These are phyloP conservation scores for Drosophila leontia DNA, from an alignment of 1,140 invertebrate genomes.

Conservation along the genomic window DNA sequence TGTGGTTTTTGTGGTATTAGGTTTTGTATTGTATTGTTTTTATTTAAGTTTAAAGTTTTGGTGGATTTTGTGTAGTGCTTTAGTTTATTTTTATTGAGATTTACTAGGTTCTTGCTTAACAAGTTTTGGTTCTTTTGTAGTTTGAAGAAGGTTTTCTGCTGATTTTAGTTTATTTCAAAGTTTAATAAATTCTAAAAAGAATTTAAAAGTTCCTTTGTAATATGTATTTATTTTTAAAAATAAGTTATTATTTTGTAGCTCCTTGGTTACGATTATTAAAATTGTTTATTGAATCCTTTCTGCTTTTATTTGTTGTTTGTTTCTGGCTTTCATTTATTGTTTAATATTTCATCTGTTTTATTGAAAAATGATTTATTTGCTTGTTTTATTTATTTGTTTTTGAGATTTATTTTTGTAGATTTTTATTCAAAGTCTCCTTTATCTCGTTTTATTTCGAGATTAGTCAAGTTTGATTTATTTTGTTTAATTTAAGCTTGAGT, in stretches of 20 bases:
- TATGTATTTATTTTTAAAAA: neutral
- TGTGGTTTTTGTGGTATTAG: neutral
- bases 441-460: conserved; percentile 1
- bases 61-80: neutral
- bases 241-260: neutral
- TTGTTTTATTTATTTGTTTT: no score
- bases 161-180: neutral
- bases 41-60: neutral
- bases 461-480: conserved; percentile 13
- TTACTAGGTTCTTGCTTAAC: neutral
- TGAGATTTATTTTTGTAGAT: neutral
- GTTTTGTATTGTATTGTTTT: neutral
- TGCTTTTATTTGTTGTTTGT: neutral
- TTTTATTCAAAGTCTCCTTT: neutral
- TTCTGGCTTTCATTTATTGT: neutral
- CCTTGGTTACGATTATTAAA: neutral
- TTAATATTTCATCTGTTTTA: neutral
- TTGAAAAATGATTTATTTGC: neutral
- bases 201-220: neutral
- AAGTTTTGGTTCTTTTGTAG: neutral
- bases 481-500: conserved; percentile 11
- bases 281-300: neutral
- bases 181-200: neutral
- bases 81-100: neutral
- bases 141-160: neutral